A percentile compares a stretch with the other conserved stretches of the same genome.
Conservation (phyloP, 2,888 invertebrate species). For the Polymixis flavicincta region DNA sequence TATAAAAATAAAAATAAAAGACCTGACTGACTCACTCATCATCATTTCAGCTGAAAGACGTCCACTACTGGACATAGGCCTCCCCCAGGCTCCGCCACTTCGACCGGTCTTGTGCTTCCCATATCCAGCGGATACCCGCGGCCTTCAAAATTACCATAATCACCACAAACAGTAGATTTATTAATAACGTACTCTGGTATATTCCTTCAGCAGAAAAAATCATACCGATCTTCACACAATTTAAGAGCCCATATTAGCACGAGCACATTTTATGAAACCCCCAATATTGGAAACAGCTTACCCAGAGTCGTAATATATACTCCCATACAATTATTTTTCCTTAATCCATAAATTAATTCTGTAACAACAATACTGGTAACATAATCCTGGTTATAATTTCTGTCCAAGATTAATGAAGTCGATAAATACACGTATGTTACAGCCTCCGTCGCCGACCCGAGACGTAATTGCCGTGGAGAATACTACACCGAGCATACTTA, state of each 20-base stretch:
- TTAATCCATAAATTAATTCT: slow-evolving; percentile 25
- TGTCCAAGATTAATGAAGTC: slow-evolving; percentile 52
- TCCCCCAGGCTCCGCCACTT: no score
- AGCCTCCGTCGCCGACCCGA: slow-evolving; percentile 66
- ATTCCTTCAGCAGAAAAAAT: neutral
- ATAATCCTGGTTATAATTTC: slow-evolving; percentile 50
- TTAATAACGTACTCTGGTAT: neutral
- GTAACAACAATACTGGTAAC: slow-evolving; percentile 17
- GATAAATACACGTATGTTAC: slow-evolving; percentile 64
- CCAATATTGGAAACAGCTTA: slow-evolving; percentile 29
- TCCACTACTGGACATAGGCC: no score
- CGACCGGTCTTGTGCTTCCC: no score
- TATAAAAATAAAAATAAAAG: no score
- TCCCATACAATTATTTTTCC: slow-evolving; percentile 15
- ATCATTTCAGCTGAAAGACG: no score
- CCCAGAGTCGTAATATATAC: neutral
- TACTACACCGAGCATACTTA: slow-evolving; percentile 57
- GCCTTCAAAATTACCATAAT: no score
- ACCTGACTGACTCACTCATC: no score
- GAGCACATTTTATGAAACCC: neutral
- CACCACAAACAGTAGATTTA: no score
- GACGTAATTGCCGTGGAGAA: slow-evolving; percentile 56
- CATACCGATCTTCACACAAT: neutral
- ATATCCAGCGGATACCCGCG: no score
- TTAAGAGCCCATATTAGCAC: neutral